Base-by-base conservation (phyloP, 2,797 vertebrate genomes). In the Odontamblyopus lacepedii region DNA sequence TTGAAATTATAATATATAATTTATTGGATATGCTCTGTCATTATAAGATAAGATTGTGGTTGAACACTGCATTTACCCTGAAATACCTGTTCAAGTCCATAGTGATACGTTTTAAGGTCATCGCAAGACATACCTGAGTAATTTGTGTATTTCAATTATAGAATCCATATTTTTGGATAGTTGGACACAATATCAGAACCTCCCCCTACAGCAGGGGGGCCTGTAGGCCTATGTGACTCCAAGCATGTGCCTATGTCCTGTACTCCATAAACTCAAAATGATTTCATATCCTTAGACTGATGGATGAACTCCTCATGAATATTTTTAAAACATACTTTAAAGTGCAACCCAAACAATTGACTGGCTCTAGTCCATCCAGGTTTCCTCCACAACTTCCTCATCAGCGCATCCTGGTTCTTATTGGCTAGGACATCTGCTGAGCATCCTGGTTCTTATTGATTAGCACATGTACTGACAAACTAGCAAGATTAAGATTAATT, bases 291-390 rank as follows among this genome's bases (percentile, higher is more conserved):
- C 62, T 48, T 65, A 48, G 63, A 50, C 41, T 65, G 63, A 65
- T 65, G 63, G 41, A 65, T 65, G 13, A 41, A 18, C 15, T 62
- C 61, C 2, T 7, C 11, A 12, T 15, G 35, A 41, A 41, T 63
- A 63, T 63, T 63, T 63, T 65, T 65, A 65, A 62, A 30, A 50
- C 63, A 65, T 12, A 65, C 38, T 48, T 65, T 48, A 65, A 65
- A 65, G 23, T 64, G 26, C 6, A 18, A 4, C 27, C 27, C 41
- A 65, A 65, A 65, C 63, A 66, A 66, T 66, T 7, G 41, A 29
- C 44, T 67, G 65, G 65, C 65, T 53, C 16, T 53, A 6, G 29
- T 81, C 78, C 68, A 50, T 81, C 57, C n/a, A 53, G 67, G n/a
- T 57, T 56, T 59, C 35, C 32, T 68, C 63, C 44, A 27, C 44